Base-by-base conservation (phyloP, 2,113 vertebrate species). In the Acrocephalus arundinaceus region DNA sequence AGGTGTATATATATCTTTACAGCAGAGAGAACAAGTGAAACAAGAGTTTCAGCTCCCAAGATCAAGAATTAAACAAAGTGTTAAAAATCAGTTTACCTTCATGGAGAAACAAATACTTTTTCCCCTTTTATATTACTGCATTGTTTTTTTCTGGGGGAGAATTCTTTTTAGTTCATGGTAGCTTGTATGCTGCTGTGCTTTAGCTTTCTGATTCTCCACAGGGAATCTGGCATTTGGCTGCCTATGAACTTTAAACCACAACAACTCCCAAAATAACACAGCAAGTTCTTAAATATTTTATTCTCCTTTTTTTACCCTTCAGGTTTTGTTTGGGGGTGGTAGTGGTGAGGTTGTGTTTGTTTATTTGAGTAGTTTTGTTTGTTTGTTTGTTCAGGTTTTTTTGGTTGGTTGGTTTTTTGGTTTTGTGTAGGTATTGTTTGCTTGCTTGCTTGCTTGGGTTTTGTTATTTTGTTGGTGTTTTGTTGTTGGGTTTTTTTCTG, bases 251-350 rank as follows among this genome's bases (percentile, higher is more conserved):
- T 87, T 91, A 76, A 86, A 33, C 9, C 16, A 63, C 9, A 65
- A 9, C 4, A 23, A 30, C 46, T 76, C 22, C 22, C 10, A 55
- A 84, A 92, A 81, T 67, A 85, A 62, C 5, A 46, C 9, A 84
- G 6, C 0, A 67, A 94, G 61, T 76, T 51, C 4, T 63, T 61
- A 43, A 57, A 7, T 43, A 30, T 35, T 48, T 41, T 2, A 41
- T 41, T 55, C 16, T 21, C 5, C 15, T 8, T 27, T 13, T 49
- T 21, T 39, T 8, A 6, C 0, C 1, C 6, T 7, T 8, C 8
- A 39, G 16, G 2, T 8, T 48, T 45, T 22, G 11, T 13, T 51
- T 61, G 24, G 25, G 4, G 9, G 30, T 24, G 17, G 54, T 27
- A 10, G 17, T n/a, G 21, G 22, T 33, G 35, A 63, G 12, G 22